Evolutionary conservation across 2,113 vertebrate genomes (phyloP).

Genomic region (Peromyscus leucopus): DNA sequence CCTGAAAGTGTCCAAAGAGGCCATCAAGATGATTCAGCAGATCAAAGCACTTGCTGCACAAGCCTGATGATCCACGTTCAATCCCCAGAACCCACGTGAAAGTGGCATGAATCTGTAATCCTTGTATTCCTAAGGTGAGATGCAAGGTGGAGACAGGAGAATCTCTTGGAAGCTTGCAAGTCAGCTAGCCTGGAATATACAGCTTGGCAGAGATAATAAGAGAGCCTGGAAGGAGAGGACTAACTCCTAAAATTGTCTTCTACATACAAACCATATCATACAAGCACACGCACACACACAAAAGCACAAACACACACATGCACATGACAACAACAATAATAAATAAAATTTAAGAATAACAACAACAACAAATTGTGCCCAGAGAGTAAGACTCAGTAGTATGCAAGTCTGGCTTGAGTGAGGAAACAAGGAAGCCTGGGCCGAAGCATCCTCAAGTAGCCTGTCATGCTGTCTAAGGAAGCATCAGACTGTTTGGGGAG

Average conservation of each 20-base stretch:
- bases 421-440: neutral
- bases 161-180: neutral
- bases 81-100: neutral
- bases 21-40: neutral
- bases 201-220: neutral
- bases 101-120: neutral
- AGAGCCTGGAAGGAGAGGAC: neutral
- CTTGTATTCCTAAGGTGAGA: neutral
- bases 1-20: neutral
- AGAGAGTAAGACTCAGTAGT: neutral
- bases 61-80: neutral
- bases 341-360: neutral
- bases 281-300: neutral
- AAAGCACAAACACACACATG: too few species aligned
- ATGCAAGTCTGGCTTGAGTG: neutral
- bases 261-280: neutral
- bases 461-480: neutral
- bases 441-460: neutral
- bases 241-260: neutral
- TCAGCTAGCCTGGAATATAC: neutral
- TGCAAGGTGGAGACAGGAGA: neutral
- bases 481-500: too few species aligned
- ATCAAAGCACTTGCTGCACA: neutral
- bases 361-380: neutral
- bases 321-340: neutral